Conservation (phyloP, 2,888 invertebrate genomes). For the Nemapogon koenigi region DNA sequence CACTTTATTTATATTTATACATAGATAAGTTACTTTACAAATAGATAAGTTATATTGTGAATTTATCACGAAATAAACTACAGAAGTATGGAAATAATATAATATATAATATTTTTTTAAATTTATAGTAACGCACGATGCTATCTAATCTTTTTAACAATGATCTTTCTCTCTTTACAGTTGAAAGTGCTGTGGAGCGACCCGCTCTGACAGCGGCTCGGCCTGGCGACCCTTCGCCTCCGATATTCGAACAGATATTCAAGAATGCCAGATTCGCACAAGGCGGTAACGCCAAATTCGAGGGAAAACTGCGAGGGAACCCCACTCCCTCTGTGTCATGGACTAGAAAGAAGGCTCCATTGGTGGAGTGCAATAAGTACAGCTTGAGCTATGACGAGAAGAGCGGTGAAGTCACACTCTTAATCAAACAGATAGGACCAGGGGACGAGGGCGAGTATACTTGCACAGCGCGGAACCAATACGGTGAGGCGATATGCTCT, state of each 20-base stretch:
- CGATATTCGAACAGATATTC: conserved; percentile 95
- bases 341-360: conserved; percentile 86
- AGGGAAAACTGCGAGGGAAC: conserved; percentile 89
- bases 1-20: too few relatives aligned
- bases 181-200: conserved; percentile 66
- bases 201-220: conserved; percentile 33
- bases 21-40: too few relatives aligned
- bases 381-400: conserved; percentile 90
- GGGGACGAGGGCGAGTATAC: conserved; percentile 97
- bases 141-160: background rate
- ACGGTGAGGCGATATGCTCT: conserved; percentile 96
- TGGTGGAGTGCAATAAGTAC: conserved; percentile 85
- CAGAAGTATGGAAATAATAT: too few relatives aligned
- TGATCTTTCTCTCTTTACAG: conserved; percentile 57
- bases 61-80: too few relatives aligned
- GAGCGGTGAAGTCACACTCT: conserved; percentile 88
- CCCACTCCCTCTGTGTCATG: conserved; percentile 92
- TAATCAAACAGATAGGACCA: conserved; percentile 93
- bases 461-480: conserved; percentile 92
- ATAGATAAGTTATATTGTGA: too few relatives aligned
- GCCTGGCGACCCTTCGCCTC: conserved; percentile 85
- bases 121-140: too few relatives aligned
- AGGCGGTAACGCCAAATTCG: conserved; percentile 92
- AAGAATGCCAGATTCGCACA: conserved; percentile 94
- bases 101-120: too few relatives aligned